These are phyloP conservation scores for Clanis bilineata DNA, from an alignment of 2,888 invertebrate species.

Conservation along the genomic window DNA sequence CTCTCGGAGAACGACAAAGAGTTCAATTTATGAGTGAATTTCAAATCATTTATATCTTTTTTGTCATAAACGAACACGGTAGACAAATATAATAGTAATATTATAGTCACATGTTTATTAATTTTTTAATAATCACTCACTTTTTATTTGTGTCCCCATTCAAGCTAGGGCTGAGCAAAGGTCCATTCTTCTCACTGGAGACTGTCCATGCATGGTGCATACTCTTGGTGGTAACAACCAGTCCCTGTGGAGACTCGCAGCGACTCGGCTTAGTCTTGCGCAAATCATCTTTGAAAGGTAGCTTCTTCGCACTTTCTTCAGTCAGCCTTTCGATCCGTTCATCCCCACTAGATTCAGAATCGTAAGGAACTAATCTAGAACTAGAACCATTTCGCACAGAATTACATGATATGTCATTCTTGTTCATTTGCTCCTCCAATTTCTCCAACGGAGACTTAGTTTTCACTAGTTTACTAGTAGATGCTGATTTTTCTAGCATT, in stretches of 20 bases:
- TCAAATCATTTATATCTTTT: too few species aligned
- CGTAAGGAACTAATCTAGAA: constrained; percentile 82
- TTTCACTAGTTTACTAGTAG: constrained; percentile 59
- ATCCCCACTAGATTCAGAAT: constrained; percentile 81
- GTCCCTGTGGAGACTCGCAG: constrained; percentile 55
- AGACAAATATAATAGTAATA: too few species aligned
- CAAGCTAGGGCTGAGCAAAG: constrained; percentile 72
- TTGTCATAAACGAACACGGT: too few species aligned
- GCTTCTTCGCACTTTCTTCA: constrained; percentile 36
- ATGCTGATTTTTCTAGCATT: constrained; percentile 49
- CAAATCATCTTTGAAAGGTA: constrained; percentile 31
- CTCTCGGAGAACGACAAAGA: too few species aligned
- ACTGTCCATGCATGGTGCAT: constrained; percentile 74
- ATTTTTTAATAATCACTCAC: constrained; percentile 46
- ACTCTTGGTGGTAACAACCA: constrained; percentile 63
- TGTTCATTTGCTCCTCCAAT: constrained; percentile 74
- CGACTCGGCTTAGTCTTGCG: constrained; percentile 60
- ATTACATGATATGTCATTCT: constrained; percentile 50
- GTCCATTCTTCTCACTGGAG: constrained; percentile 63
- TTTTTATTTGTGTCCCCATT: constrained; percentile 75
- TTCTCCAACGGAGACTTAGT: constrained; percentile 71
- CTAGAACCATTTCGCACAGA: constrained; percentile 52
- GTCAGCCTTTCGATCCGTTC: constrained; percentile 47
- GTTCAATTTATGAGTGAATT: too few species aligned
- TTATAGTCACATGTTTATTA: too few species aligned